Conservation (phyloP, 2,113 vertebrate genomes). For the Rutilus rutilus region DNA sequence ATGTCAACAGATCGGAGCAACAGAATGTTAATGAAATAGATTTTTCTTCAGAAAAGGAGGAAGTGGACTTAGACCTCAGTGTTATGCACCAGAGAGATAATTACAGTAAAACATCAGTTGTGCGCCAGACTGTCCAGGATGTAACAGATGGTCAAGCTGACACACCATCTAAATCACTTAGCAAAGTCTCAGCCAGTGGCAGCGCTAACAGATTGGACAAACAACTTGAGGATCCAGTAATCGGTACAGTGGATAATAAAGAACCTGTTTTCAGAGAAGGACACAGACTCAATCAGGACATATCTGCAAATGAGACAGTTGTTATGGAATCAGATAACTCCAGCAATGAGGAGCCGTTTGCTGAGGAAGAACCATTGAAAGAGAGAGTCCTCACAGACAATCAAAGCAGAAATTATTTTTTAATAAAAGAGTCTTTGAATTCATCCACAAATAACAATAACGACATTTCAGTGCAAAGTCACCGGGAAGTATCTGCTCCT, state of each 20-base stretch:
- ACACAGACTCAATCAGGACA: not conserved
- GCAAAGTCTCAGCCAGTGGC: not conserved
- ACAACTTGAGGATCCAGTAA: conserved; percentile 8
- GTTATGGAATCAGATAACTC: not conserved
- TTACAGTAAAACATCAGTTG: conserved; percentile 1
- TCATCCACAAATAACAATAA: conserved; percentile 19
- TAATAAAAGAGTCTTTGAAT: not conserved
- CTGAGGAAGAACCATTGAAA: not conserved
- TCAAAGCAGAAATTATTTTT: conserved; percentile 17
- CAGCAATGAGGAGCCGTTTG: conserved; percentile 12
- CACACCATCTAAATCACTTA: conserved; percentile 25
- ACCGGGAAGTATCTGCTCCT: not conserved
- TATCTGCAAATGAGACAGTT: not conserved
- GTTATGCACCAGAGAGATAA: not conserved
- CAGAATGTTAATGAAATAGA: not conserved
- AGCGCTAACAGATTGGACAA: not conserved
- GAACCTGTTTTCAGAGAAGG: not conserved
- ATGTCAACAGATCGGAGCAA: not conserved
- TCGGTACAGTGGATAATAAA: not conserved
- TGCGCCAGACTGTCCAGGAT: conserved; percentile 11
- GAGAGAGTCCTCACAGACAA: not conserved
- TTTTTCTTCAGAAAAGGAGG: conserved; percentile 7
- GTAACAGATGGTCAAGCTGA: conserved; percentile 36
- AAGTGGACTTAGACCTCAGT: conserved; percentile 3
- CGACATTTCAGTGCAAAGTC: conserved; percentile 5